Base-by-base conservation (phyloP, 2,113 vertebrate genomes). In the Falcunculus frontatus region DNA sequence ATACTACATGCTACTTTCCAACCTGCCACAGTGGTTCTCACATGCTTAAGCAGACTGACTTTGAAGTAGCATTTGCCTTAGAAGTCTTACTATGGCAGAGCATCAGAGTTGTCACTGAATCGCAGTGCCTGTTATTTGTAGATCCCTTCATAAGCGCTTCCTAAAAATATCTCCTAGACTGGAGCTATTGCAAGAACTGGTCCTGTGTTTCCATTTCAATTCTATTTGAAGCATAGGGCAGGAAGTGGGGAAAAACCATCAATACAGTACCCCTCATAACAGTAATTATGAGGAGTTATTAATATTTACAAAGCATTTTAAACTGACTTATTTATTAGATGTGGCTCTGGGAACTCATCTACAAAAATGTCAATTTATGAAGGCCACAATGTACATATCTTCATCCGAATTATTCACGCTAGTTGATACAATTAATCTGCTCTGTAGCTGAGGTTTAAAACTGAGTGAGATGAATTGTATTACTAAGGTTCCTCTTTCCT, bases 391-490 rank as follows among this genome's bases (percentile, higher is more conserved):
- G 39, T 76, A 62, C 19, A 18, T 49, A 83, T 37, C n/a, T 76
- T 47, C 44, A 57, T 72, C 76, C 91, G n/a, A 93, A 87, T 89
- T 59, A 89, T 41, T 89, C 67, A 80, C 63, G 37, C 20, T 74
- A 30, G 11, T 74, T 60, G 37, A 57, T 76, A 47, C 7, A 67
- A 83, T 75, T 86, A 29, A 44, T 77, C 42, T 76, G 67, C 35
- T 76, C 15, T 72, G 9, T 29, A 76, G 67, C 13, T 55, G 47
- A 86, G 70, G 50, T 75, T 69, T 89, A 70, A 83, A 82, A 82
- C 12, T 2, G 3, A 23, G 42, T 65, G 70, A 78, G 13, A 79
- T 53, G 3, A 72, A 91, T 50, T 12, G 3, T 60, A 50, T 72
- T 89, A 44, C 20, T 63, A 65, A 65, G 27, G 41, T 44, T 91